Base-by-base conservation (phyloP, 2,888 invertebrate species). In the Cyaniris semiargus region DNA sequence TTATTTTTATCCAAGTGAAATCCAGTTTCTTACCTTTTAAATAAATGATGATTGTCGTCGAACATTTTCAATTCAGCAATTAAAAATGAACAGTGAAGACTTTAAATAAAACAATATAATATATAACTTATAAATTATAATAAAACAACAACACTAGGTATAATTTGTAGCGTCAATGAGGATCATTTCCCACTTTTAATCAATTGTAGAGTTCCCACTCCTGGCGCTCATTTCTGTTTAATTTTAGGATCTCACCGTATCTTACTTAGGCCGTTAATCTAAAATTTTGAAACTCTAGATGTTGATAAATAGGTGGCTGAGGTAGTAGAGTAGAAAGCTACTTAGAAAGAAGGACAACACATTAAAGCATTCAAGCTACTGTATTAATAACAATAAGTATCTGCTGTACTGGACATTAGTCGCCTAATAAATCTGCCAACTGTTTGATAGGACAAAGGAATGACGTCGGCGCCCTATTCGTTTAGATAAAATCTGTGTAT, bases 351-450 rank as follows among this genome's bases (percentile, higher is more conserved):
- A 44, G 44, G 44, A 44, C 44, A 44, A 53, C 18, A 53, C 53
- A 15, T 10, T 38, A 13, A 44, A 18, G 5, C 1, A 53, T 53
- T 18, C 18, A 15, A 53, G 18, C 53, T 53, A 53, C 53, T 53
- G 53, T 53, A 53, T 15, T 1, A 53, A 53, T 53, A 21, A 58
- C 15, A 21, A 58, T 58, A 8, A 58, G 2, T 58, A 58, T 8
- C 21, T 58, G 21, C 21, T 58, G 58, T 58, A 58, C 15, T 5
- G 58, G 1, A 58, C 58, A 21, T 58, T 58, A 15, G 27, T 66
- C 66, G 66, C 27, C 66, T 18, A 66, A 66, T 66, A 27, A 66
- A 66, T 66, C 66, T 66, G 66, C 66, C 66, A 66, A 31, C 23
- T 66, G 31, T 66, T 31, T 31, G 66, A 66, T 66, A 31, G 15